Conservation (phyloP, 2,888 invertebrate species). For the Mallateleia sp. region DNA sequence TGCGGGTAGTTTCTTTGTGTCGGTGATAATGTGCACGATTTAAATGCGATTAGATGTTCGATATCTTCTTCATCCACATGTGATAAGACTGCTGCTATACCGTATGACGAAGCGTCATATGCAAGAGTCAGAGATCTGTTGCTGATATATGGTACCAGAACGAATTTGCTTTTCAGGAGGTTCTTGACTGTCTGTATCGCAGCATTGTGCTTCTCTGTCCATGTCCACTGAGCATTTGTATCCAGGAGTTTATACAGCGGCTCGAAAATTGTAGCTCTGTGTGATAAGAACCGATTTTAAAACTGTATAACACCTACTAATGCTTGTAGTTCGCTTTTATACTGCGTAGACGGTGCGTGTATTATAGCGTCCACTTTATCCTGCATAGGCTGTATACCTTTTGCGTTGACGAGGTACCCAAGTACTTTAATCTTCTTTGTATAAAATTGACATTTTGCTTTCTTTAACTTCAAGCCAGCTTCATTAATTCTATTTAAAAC, state of each 20-base stretch:
- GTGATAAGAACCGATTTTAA: slow-evolving; percentile 30
- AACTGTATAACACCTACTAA: slow-evolving; percentile 50
- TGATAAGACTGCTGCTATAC: too few relatives aligned
- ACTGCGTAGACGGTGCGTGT: slow-evolving; percentile 27
- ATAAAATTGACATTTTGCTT: slow-evolving; percentile 36
- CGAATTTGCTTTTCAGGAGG: too few relatives aligned
- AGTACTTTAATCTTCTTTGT: slow-evolving; percentile 24
- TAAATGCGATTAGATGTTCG: too few relatives aligned
- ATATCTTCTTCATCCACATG: too few relatives aligned
- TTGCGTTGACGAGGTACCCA: slow-evolving; percentile 25
- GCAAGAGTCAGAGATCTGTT: too few relatives aligned
- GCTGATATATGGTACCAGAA: too few relatives aligned
- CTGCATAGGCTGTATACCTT: slow-evolving; percentile 13
- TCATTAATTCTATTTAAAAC: slow-evolving; percentile 28
- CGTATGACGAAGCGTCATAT: too few relatives aligned
- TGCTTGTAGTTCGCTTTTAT: slow-evolving; percentile 40
- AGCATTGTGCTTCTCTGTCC: too few relatives aligned
- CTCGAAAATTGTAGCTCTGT: slow-evolving; percentile 33
- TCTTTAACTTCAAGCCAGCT: slow-evolving; percentile 41
- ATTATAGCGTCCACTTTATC: slow-evolving; percentile 46
- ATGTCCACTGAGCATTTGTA: slow-evolving; percentile 78
- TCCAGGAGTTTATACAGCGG: slow-evolving; percentile 81
- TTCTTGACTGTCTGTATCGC: too few relatives aligned
- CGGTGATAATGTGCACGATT: too few relatives aligned
- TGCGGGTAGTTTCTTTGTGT: too few relatives aligned